These are phyloP conservation scores for Lithophane leautieri DNA, from an alignment of 2,888 invertebrate species.

Conservation along the genomic window DNA sequence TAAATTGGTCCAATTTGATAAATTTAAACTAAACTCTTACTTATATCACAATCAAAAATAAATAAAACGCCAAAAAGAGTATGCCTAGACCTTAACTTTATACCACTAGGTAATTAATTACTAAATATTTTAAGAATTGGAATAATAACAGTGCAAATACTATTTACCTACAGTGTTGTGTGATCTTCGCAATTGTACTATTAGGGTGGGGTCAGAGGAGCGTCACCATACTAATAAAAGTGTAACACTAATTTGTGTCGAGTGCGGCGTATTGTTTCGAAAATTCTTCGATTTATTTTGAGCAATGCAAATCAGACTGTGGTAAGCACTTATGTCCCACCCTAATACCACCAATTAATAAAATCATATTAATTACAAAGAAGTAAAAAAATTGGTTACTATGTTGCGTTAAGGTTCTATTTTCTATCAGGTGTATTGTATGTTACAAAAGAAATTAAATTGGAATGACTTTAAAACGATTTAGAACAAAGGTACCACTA, in stretches of 20 bases:
- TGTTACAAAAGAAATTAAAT: constrained; percentile 33
- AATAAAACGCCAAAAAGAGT: constrained; percentile 47
- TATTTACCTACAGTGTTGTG: constrained; percentile 24
- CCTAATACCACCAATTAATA: constrained; percentile 15
- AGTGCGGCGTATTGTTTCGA: background rate
- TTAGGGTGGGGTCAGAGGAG: constrained; percentile 14
- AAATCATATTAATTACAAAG: background rate
- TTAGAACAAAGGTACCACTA: constrained; percentile 39
- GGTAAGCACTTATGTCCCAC: background rate
- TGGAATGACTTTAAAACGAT: constrained; percentile 57
- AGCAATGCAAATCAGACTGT: constrained; percentile 1
- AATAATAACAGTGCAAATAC: constrained; percentile 41
- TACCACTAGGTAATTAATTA: constrained; percentile 5
- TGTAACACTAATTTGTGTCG: constrained; percentile 16
- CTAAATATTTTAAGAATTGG: constrained; percentile 23
- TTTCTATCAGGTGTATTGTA: constrained; percentile 24
- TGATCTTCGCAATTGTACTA: constrained; percentile 4
- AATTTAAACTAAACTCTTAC: constrained; percentile 43
- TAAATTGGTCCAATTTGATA: constrained; percentile 61
- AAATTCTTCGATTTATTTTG: constrained; percentile 5
- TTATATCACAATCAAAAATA: constrained; percentile 52
- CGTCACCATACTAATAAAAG: background rate
- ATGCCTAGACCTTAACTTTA: constrained; percentile 17
- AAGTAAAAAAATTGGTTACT: constrained; percentile 18
- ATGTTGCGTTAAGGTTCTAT: constrained; percentile 12